Base-by-base conservation (phyloP, 2,888 invertebrate genomes). In the Drosophila hamatofila region DNA sequence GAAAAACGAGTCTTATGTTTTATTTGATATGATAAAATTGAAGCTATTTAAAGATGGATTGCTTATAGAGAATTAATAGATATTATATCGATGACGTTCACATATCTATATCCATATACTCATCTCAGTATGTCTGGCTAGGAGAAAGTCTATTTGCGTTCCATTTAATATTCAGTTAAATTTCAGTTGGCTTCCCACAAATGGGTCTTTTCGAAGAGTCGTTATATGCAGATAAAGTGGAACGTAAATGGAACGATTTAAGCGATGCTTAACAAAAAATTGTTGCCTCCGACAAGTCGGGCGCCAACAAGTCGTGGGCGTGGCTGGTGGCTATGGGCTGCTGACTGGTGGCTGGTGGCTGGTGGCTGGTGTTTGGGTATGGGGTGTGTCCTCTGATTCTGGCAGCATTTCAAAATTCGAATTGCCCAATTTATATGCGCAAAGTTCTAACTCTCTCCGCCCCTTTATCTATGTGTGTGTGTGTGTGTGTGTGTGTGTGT, bases 371-470 rank as follows among this genome's bases (percentile, higher is more conserved):
- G 41, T 1, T 4, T 8, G n/a, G n/a, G 25, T n/a, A 30, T 42
- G 12, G 33, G 14, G 18, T 49, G 30, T 49, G 49, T 33, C 56
- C 49, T 27, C 54, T 75, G 72, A 27, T 65, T 27, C 57, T 70
- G 70, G 74, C 77, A 73, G 60, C 62, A 54, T 60, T 63, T 70
- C 42, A 48, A 67, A 68, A 80, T 75, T 70, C 46, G 44, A 75
- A 75, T 85, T 78, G 71, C 72, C 75, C 80, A 80, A 82, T 83
- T 83, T 80, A 83, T 85, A 85, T 85, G 86, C 83, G 78, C 83
- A 86, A 86, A 83, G 68, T 83, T 81, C 73, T 44, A 62, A 71
- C 70, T 68, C 25, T 9, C 54, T 16, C 44, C 52, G 11, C 12
- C 21, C 35, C 21, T 35, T 3, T 49, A 14, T 49, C 49, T 49